A percentile compares a stretch with the other conserved stretches of the same genome.
phyloP scores from a whole-genome alignment of 1,140 invertebrate genomes.

The Vanessa tameamea region DNA sequence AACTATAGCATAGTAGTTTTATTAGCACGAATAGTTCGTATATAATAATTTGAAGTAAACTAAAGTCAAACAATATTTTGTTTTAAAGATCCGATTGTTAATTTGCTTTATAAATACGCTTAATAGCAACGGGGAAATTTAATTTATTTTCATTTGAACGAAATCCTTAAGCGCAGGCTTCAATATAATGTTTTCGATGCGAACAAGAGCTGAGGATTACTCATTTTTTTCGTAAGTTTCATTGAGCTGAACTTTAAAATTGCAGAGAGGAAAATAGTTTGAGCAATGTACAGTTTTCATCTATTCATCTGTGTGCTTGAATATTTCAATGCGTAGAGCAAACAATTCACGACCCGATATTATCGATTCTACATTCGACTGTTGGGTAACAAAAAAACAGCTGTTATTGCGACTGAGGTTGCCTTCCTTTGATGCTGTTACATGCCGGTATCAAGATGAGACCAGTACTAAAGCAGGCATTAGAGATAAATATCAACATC shows the following conservation, averaged over 20 bases:
- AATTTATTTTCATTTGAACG: too few species aligned
- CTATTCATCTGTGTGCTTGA: constrained; percentile 1
- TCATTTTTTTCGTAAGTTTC: not conserved
- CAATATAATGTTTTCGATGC: not conserved
- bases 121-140: too few species aligned
- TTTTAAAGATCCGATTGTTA: too few species aligned
- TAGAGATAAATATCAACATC: too few species aligned
- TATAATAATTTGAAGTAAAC: too few species aligned
- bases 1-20: too few species aligned
- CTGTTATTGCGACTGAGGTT: constrained; percentile 17
- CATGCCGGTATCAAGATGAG: too few species aligned
- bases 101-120: too few species aligned
- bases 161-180: not conserved
- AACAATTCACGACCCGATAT: constrained; percentile 25
- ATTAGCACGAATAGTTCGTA: too few species aligned
- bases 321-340: constrained; percentile 21
- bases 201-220: not conserved
- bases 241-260: not conserved
- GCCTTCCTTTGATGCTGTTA: too few species aligned
- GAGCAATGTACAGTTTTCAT: not conserved
- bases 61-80: too few species aligned
- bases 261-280: not conserved
- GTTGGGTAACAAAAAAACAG: constrained; percentile 24
- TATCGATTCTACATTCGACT: constrained; percentile 23
- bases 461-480: too few species aligned